phyloP scores from a whole-genome alignment of 1,140 invertebrate species.

The Gryllus bimaculatus region DNA sequence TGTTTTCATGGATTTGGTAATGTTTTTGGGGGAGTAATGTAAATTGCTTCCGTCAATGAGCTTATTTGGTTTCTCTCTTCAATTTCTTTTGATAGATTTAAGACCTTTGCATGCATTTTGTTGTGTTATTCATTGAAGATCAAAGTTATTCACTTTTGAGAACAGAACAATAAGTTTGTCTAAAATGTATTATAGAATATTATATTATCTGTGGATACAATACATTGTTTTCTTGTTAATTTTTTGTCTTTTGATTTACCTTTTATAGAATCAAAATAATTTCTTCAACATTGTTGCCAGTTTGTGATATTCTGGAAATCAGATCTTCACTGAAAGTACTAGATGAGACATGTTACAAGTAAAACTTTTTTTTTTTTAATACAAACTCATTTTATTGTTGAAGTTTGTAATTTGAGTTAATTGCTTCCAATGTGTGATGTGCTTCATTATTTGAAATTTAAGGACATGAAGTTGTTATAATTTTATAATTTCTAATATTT shows the following conservation, averaged over 20 bases:
- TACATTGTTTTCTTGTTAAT: slow-evolving; percentile 1
- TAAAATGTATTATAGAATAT: neutral
- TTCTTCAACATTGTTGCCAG: neutral
- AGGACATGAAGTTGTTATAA: no score
- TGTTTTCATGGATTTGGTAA: neutral
- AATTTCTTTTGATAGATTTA: neutral
- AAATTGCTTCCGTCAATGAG: neutral
- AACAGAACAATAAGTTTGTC: neutral
- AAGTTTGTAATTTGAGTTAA: no score
- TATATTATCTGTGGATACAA: slow-evolving; percentile 1
- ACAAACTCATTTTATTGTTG: neutral
- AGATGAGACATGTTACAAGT: no score
- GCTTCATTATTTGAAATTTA: no score
- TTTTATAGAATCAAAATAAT: neutral
- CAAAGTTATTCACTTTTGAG: neutral
- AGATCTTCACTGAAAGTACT: no score
- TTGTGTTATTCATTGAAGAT: neutral
- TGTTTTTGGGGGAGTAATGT: neutral
- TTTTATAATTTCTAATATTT: no score
- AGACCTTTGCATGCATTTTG: neutral
- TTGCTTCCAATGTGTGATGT: no score
- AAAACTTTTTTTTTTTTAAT: neutral
- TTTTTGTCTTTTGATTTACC: neutral
- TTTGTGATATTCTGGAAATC: no score
- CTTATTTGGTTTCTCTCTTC: neutral